Percentiles rank a stretch among this genome's conserved stretches.
Conservation (phyloP, 2,113 vertebrate species). For the Prionailurus viverrinus region DNA sequence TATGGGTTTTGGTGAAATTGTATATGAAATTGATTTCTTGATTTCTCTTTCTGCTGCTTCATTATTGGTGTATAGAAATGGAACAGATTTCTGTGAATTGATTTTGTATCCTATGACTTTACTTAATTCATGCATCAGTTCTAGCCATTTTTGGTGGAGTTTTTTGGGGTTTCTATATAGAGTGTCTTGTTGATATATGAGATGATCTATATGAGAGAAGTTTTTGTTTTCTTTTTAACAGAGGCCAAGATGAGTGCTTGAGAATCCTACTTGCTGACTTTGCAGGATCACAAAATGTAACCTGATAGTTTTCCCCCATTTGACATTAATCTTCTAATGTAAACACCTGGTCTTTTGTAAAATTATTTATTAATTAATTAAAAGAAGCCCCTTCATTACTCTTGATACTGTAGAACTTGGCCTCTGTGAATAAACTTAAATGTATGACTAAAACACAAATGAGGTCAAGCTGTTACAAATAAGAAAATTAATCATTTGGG, state of each 20-base stretch:
- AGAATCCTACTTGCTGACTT: not conserved
- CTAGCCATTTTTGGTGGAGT: too few relatives aligned
- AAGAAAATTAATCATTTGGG: slow-evolving; percentile 44
- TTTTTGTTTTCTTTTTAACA: not conserved
- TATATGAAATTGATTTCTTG: too few relatives aligned
- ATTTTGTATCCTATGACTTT: too few relatives aligned
- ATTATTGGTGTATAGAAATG: too few relatives aligned
- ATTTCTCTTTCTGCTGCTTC: too few relatives aligned
- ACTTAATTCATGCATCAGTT: too few relatives aligned
- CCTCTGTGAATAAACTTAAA: slow-evolving; percentile 36
- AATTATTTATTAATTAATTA: slow-evolving; percentile 65
- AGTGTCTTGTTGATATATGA: not conserved
- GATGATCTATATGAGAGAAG: not conserved
- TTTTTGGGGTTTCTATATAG: too few relatives aligned
- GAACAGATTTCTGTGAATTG: too few relatives aligned
- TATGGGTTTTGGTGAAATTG: too few relatives aligned
- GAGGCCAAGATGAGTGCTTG: not conserved
- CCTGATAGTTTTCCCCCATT: not conserved
- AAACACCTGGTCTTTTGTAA: slow-evolving; percentile 40
- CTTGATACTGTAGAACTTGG: slow-evolving; percentile 9
- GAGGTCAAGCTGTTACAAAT: slow-evolving; percentile 6
- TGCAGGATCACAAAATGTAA: not conserved
- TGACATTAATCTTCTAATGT: slow-evolving; percentile 31
- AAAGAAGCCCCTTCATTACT: slow-evolving; percentile 3
- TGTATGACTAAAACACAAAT: slow-evolving; percentile 47